Base-by-base conservation (phyloP, 2,797 vertebrate genomes). In the Squalus acanthias region DNA sequence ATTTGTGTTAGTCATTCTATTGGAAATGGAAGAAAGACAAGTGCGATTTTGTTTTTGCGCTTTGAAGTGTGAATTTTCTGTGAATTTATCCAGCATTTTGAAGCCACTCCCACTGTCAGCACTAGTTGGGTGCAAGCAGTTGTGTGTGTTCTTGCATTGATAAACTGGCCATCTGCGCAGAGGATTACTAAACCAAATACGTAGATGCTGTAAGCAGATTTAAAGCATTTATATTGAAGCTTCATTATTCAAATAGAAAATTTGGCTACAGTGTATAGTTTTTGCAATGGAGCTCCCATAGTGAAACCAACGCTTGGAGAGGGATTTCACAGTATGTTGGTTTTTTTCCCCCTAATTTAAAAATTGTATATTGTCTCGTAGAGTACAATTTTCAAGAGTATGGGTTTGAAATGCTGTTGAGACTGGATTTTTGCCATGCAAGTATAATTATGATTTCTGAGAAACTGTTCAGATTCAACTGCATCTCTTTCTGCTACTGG, bases 121-220 rank as follows among this genome's bases (percentile, higher is more conserved):
- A 29, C 33, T 53, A 24, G 96, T 26, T 85, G 29, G 96, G 97
- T 96, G 96, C 94, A 96, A 94, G 46, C 92, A 69, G 7, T 63
- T 72, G 26, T 57, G 39, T 72, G 26, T 57, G 39, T 12, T 50
- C 93, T 72, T 72, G 39, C 20, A 46, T 67, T 69, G 69, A 72
- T 72, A 53, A 70, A 26, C 39, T 46, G 87, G 94, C 96, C 96
- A 97, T 97, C 96, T 97, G 96, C 96, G 96, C 96, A 96, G 97
- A 92, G 96, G 96, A 97, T 97, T 97, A 96, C 74, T 95, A 94
- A 97, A 96, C 97, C 97, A 97, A 95, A 96, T 97, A 96, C 39
- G 76, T 88, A 89, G 96, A 96, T 95, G 85, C 96, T 96, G 97
- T 97, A 97, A 97, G 92, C n/a, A 96, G 96, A 93, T 97, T 97